Conservation (phyloP, 2,888 invertebrate species). For the Atherix ibis region DNA sequence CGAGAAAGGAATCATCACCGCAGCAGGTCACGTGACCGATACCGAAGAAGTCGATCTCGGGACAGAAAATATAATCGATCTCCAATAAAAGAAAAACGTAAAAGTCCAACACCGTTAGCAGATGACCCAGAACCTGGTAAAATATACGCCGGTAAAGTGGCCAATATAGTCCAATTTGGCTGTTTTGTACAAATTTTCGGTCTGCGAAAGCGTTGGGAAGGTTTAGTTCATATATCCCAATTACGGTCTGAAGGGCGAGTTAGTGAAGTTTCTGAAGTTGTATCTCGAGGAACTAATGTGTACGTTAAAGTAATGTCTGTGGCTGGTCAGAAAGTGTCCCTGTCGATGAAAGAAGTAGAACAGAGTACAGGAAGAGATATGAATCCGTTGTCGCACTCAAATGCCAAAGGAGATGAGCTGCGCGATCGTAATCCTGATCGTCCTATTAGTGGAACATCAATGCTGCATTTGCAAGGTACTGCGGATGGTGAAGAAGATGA, state of each 20-base stretch:
- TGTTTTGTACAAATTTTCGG: constrained; percentile 95
- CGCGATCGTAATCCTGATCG: constrained; percentile 80
- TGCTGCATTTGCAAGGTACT: constrained; percentile 38
- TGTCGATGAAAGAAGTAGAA: constrained; percentile 97
- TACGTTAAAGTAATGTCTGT: constrained; percentile 84
- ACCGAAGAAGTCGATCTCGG: constrained; percentile 33
- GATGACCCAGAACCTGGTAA: constrained; percentile 67
- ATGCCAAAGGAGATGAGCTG: constrained; percentile 39
- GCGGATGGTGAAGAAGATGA: constrained; percentile 66
- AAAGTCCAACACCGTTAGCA: constrained; percentile 33
- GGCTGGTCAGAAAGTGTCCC: constrained; percentile 86
- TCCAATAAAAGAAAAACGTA: constrained; percentile 19
- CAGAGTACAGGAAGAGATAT: constrained; percentile 89
- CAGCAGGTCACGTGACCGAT: constrained; percentile 17
- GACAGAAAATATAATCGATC: constrained; percentile 10
- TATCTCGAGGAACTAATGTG: constrained; percentile 74
- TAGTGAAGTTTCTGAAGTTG: constrained; percentile 86
- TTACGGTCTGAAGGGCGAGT: constrained; percentile 85
- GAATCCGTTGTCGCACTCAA: constrained; percentile 64
- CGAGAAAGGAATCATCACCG: constrained; percentile 19
- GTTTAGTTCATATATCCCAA: constrained; percentile 93
- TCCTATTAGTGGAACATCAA: constrained; percentile 49
- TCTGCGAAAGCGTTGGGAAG: constrained; percentile 78
- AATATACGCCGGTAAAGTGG: constrained; percentile 86
- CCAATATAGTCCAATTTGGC: constrained; percentile 94